Conservation (phyloP, 2,888 invertebrate species). For the Teleiodes luculella region DNA sequence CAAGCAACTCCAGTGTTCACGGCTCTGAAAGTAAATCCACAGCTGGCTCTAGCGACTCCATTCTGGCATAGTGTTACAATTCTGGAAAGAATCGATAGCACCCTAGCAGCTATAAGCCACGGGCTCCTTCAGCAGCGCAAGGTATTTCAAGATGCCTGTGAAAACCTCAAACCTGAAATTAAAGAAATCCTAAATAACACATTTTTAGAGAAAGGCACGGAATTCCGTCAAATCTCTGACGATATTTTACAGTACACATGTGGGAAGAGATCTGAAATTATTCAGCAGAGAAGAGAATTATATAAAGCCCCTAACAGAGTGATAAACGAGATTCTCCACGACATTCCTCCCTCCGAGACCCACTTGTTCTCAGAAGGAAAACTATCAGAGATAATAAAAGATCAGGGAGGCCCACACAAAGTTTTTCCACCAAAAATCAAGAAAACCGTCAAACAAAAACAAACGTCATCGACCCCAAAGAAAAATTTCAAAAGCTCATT, state of each 20-base stretch:
- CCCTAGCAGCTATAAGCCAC: slow-evolving; percentile 20
- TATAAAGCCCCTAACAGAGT: background rate
- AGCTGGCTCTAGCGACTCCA: slow-evolving; percentile 20
- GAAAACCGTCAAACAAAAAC: background rate
- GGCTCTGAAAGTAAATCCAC: slow-evolving; percentile 17
- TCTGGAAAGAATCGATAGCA: slow-evolving; percentile 17
- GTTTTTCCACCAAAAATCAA: background rate
- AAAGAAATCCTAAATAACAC: background rate
- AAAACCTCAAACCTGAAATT: background rate
- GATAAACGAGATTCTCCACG: background rate
- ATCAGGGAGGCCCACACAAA: background rate
- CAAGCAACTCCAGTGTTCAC: slow-evolving; percentile 24
- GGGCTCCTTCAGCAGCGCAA: slow-evolving; percentile 17
- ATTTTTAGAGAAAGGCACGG: background rate
- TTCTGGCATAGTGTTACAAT: slow-evolving; percentile 10
- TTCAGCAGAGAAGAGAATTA: background rate
- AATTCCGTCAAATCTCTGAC: slow-evolving; percentile 8
- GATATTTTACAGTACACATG: slow-evolving; percentile 20
- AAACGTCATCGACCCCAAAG: background rate
- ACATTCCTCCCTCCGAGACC: background rate
- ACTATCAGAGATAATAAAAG: background rate
- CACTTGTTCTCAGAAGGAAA: background rate
- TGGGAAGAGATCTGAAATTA: slow-evolving; percentile 10
- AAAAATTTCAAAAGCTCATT: background rate
- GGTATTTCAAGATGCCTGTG: background rate